Evolutionary conservation across 2,797 vertebrate genomes (phyloP).

Genomic region (Schizopygopsis malacanthus): DNA sequence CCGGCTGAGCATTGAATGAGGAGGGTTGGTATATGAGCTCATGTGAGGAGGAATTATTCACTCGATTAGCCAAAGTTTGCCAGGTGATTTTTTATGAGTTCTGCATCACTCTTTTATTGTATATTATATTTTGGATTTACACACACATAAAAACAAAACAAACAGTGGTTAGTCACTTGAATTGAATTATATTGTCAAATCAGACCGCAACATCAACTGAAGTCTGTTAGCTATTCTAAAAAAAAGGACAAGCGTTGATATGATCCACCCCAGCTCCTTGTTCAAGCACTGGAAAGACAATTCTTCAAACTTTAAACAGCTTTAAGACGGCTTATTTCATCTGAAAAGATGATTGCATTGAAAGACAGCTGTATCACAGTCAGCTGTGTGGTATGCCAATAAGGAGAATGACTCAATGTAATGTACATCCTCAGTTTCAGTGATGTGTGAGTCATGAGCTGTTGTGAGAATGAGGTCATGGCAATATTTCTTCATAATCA

Average conservation of each 20-base stretch:
- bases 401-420: constrained; percentile 38
- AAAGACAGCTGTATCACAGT: constrained; percentile 23
- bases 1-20: not conserved
- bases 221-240: not conserved
- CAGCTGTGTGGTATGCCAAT: not conserved
- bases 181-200: not conserved
- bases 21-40: not conserved
- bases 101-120: not conserved
- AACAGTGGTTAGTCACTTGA: not conserved
- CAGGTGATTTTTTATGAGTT: not conserved
- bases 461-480: constrained; percentile 45
- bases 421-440: constrained; percentile 30
- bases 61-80: constrained; percentile 3
- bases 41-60: not conserved
- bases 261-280: not conserved
- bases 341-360: constrained; percentile 2
- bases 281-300: not conserved
- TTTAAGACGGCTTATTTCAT: not conserved
- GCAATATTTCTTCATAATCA: constrained; percentile 39
- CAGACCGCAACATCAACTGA: not conserved
- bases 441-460: constrained; percentile 57
- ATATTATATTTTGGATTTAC: not conserved
- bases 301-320: constrained; percentile 1
- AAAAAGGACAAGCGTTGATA: not conserved
- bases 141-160: not conserved